Conservation (phyloP, 2,113 vertebrate genomes). For the Pantherophis guttatus region DNA sequence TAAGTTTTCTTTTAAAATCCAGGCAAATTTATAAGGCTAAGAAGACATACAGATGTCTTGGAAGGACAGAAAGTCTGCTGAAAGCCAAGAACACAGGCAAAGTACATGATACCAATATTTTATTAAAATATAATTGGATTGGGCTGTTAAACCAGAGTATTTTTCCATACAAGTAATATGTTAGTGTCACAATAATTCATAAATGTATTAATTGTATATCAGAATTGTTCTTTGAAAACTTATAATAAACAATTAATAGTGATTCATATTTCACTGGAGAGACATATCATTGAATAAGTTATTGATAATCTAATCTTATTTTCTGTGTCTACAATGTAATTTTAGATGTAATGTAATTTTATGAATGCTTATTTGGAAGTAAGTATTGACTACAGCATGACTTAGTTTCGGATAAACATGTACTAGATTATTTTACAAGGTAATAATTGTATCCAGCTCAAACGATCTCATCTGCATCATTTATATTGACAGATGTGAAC, state of each 20-base stretch:
- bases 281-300: neutral
- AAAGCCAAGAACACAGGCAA: neutral
- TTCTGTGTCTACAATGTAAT: neutral
- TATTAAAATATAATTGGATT: neutral
- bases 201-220: neutral
- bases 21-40: neutral
- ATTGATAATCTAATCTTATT: neutral
- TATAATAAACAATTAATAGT: neutral
- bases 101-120: neutral
- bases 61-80: neutral
- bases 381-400: neutral
- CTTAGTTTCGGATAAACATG: neutral
- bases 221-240: neutral
- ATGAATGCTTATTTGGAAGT: neutral
- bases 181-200: neutral
- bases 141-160: neutral
- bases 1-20: neutral
- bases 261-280: neutral
- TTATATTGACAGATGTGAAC: neutral
- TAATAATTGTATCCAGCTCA: neutral
- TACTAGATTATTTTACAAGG: neutral
- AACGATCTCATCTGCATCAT: neutral
- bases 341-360: neutral
- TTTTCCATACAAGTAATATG: neutral
- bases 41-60: neutral